Conservation (phyloP, 1,140 invertebrate genomes). For the Lepeophtheirus salmonis region DNA sequence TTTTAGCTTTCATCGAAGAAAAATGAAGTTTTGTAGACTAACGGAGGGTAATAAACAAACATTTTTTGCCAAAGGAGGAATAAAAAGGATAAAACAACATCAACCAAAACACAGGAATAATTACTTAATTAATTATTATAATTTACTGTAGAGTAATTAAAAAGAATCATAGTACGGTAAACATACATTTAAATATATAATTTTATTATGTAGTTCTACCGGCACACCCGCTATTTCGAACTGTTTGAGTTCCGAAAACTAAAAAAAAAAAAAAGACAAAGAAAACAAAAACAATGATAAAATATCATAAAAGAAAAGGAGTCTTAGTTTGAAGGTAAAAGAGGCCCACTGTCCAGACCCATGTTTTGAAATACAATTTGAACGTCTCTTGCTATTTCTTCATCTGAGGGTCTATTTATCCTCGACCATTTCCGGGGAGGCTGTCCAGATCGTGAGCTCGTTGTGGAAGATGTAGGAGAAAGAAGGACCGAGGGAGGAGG, state of each 20-base stretch:
- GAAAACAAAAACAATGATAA: background rate
- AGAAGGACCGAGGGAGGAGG: background rate
- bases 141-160: too few relatives aligned
- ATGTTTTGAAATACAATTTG: conserved; percentile 2
- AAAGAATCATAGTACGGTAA: too few relatives aligned
- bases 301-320: background rate
- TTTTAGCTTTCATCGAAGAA: too few relatives aligned
- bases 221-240: background rate
- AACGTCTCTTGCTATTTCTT: conserved; percentile 1
- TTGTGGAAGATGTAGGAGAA: background rate
- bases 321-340: background rate
- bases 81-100: too few relatives aligned
- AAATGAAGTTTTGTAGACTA: too few relatives aligned
- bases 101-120: too few relatives aligned
- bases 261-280: background rate
- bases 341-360: background rate
- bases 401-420: background rate
- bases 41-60: too few relatives aligned
- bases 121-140: too few relatives aligned
- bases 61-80: too few relatives aligned
- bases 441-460: background rate
- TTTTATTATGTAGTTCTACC: too few relatives aligned
- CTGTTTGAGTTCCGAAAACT: background rate
- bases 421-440: background rate
- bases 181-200: too few relatives aligned